Base-by-base conservation (phyloP, 2,113 vertebrate species). In the Candoia aspera region DNA sequence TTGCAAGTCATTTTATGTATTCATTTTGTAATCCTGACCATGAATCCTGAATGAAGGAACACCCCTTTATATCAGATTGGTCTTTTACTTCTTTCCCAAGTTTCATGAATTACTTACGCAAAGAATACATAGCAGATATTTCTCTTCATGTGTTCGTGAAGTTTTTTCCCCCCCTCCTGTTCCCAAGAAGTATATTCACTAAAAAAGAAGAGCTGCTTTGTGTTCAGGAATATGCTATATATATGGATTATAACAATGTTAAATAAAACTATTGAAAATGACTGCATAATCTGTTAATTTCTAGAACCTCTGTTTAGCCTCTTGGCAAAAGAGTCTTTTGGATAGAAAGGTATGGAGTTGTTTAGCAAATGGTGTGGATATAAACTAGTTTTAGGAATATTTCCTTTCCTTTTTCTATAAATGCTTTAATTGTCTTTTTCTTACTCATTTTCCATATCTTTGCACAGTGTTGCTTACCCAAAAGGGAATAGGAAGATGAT, bases 181-280 rank as follows among this genome's bases (percentile, higher is more conserved):
- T 29, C 49, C 23, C 46, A 86, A 86, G 2, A 0, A 91, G 86
- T 91, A 0, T 84, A 49, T 37, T 0, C 37, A 89, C 1, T 37
- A 46, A 84, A 93, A 92, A 87, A 86, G 84, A 94, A 92, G 89
- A 93, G 85, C 91, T 90, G 88, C 55, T 1, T 3, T 94, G 87
- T 33, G 89, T 2, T 12, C 62, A 91, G 86, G 57, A 26, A 19
- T n/a, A 23, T 83, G 49, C 93, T 95, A 54, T 87, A 33, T 6
- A 9, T 29, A 79, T 62, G 85, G 90, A 87, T 93, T 87, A 42
- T 86, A 49, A 94, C 94, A 96, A 85, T 94, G 93, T 91, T 94
- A 96, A 96, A 83, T 96, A 96, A 86, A 59, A 60, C 8, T 93
- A 96, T 96, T 84, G 68, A 54, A 5, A 96, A 89, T 23, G 85